A percentile compares a stretch with the other conserved stretches of the same genome.
Evolutionary conservation across 2,888 invertebrate genomes (phyloP).

Genomic region (Drosophila recens): DNA sequence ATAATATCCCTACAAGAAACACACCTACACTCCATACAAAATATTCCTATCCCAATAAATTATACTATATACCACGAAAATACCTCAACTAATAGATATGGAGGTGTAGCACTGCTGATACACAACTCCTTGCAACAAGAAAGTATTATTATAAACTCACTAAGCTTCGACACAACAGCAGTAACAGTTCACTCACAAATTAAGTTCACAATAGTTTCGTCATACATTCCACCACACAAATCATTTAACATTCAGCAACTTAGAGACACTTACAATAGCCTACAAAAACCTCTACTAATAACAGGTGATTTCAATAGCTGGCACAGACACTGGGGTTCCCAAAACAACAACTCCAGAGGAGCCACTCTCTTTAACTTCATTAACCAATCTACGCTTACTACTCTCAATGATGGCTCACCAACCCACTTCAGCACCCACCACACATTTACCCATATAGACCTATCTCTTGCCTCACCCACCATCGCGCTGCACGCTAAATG

Average conservation of each 20-base stretch:
- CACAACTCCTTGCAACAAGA: too few relatives aligned
- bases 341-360: neutral
- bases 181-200: too few relatives aligned
- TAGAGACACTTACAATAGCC: neutral
- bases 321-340: neutral
- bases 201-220: too few relatives aligned
- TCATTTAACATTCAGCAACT: neutral
- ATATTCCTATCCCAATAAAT: neutral
- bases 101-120: neutral
- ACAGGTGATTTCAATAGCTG: too few relatives aligned
- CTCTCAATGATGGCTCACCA: constrained; percentile 6
- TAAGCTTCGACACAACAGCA: too few relatives aligned
- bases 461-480: constrained; percentile 3
- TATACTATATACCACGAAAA: neutral
- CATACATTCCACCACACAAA: neutral
- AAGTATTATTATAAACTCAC: too few relatives aligned
- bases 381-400: constrained; percentile 4
- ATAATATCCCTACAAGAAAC: neutral
- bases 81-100: neutral
- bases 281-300: neutral
- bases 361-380: constrained; percentile 4
- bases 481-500: neutral
- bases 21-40: neutral
- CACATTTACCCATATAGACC: constrained; percentile 15
- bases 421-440: constrained; percentile 10